These are phyloP conservation scores for Cyprinodon variegatus DNA, from an alignment of 2,113 vertebrate genomes.

Conservation along the genomic window DNA sequence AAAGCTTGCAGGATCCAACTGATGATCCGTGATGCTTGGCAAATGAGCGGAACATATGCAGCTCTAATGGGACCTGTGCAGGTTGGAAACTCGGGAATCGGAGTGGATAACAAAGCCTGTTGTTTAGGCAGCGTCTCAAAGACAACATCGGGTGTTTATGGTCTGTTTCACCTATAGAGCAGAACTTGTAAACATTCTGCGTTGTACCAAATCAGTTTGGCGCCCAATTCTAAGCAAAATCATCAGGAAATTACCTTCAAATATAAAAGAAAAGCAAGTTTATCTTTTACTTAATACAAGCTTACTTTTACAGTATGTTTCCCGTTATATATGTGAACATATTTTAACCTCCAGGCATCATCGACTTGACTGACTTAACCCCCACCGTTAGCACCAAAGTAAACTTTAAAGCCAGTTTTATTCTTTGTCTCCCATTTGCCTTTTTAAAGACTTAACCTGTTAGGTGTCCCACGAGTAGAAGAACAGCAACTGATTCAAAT, in stretches of 20 bases:
- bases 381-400: no score
- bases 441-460: no score
- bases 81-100: conserved; percentile 13
- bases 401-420: no score
- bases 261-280: not conserved
- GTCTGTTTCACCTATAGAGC: not conserved
- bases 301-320: no score
- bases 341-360: no score
- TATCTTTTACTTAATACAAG: no score
- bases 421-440: no score
- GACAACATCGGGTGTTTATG: not conserved
- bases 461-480: no score
- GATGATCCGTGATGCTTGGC: conserved; percentile 39
- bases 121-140: not conserved
- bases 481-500: no score
- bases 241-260: not conserved
- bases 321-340: no score
- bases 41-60: conserved; percentile 54
- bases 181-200: not conserved
- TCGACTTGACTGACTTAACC: no score
- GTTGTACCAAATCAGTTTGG: not conserved
- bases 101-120: not conserved
- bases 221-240: not conserved
- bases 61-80: conserved; percentile 31
- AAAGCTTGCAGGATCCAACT: not conserved